A percentile compares a stretch with the other conserved stretches of the same genome.
Evolutionary conservation across 2,888 invertebrate species (phyloP).

Genomic region (Anorthoa munda): DNA sequence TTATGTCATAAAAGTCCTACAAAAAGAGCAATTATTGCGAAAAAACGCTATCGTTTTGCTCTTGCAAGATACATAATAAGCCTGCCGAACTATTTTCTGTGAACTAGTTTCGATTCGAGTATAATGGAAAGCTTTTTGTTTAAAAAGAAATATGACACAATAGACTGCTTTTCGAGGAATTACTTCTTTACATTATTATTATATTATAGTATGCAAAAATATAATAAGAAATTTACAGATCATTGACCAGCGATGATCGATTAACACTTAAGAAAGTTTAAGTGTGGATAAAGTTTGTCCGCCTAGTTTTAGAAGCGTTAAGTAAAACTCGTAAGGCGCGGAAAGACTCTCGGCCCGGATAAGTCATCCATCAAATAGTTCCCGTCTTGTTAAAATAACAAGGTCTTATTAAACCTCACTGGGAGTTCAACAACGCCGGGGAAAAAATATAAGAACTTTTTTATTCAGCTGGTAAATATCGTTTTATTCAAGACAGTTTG

Average conservation of each 20-base stretch:
- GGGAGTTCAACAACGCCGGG: constrained; percentile 52
- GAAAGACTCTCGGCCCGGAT: constrained; percentile 77
- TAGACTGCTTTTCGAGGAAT: not conserved
- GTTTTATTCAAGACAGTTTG: constrained; percentile 26
- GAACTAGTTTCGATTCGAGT: not conserved
- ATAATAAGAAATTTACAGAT: constrained; percentile 74
- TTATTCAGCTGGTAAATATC: constrained; percentile 46
- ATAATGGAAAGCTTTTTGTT: constrained; percentile 16
- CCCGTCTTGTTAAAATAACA: constrained; percentile 76
- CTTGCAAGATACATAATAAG: too few species aligned
- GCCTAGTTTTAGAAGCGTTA: constrained; percentile 79
- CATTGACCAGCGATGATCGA: constrained; percentile 85
- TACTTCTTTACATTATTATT: not conserved
- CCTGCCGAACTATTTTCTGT: constrained; percentile 8
- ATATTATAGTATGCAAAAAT: constrained; percentile 39
- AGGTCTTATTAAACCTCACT: constrained; percentile 70
- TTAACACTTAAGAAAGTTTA: constrained; percentile 82
- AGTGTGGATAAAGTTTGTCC: constrained; percentile 83
- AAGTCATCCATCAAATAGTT: constrained; percentile 87
- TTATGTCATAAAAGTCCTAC: too few species aligned
- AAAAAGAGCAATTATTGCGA: too few species aligned
- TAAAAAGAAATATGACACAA: not conserved
- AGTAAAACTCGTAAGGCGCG: constrained; percentile 80
- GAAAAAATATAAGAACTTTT: constrained; percentile 57
- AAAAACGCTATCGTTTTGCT: too few species aligned